Base-by-base conservation (phyloP, 1,140 invertebrate genomes). In the Rhynchophorus ferrugineus region DNA sequence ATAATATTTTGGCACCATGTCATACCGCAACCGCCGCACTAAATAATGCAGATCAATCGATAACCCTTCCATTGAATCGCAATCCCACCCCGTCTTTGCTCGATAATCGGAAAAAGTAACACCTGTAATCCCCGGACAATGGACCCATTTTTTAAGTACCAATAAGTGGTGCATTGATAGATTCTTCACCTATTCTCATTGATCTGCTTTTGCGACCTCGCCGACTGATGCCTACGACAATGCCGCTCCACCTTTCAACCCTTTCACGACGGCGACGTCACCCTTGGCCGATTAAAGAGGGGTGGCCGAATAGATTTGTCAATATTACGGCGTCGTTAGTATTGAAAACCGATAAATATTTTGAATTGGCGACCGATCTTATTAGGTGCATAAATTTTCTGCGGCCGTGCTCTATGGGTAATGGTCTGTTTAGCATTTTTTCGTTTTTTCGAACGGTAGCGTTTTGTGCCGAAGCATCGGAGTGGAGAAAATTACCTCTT, bases 311-410 rank as follows among this genome's bases (percentile, higher is more conserved):
- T 57, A 49, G 55, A 57, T 57, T 57, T 57, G 55, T 57, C 55
- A 57, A 46, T 46, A 52, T 57, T 57, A 57, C 49, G 19, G 42
- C 37, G 38, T 50, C 49, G 49, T 57, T 51, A 57, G 41, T 50
- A 57, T 57, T 57, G 55, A 57, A 42, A 44, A 36, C 19, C 55
- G 49, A 53, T 57, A 57, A 57, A 57, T 57, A 57, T 57, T 57
- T 57, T 57, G 55, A 57, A 52, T 57, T 39, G 49, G 22, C 16
- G 44, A 53, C 38, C 36, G 43, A n/a, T 18, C 21, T 39, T 14
- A 29, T n/a, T 39, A 36, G 37, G 13, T 14, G 35, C 19, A 38
- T 11, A 46, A 53, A 53, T 38, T 38, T 14, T 13, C 5, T 29
- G n/a, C 5, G 37, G 37, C 21, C 34, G 50, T 33, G n/a, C 11